phyloP scores from a whole-genome alignment of 2,888 invertebrate species.

The Apomyelois bistriatella region DNA sequence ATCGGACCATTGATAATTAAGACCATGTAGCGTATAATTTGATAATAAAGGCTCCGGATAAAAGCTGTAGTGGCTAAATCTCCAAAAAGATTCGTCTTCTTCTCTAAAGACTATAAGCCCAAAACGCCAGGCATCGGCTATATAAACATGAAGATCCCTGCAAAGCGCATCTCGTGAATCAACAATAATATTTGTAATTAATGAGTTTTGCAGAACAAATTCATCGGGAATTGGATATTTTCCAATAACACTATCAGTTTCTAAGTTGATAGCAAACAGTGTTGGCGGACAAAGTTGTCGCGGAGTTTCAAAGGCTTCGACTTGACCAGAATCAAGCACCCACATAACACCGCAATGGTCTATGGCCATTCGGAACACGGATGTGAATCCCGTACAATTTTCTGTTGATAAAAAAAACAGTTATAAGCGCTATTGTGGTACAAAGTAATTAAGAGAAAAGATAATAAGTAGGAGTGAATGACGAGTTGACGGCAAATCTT shows the following conservation, averaged over 20 bases:
- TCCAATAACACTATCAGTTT: constrained; percentile 81
- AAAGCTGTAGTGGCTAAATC: constrained; percentile 84
- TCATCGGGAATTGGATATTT: constrained; percentile 83
- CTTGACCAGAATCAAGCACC: constrained; percentile 89
- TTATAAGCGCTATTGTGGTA: too few relatives aligned
- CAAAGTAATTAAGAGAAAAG: too few relatives aligned
- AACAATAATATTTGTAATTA: constrained; percentile 84
- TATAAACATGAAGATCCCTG: constrained; percentile 82
- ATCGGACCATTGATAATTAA: constrained; percentile 91
- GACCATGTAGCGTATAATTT: constrained; percentile 86
- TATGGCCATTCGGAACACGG: constrained; percentile 87
- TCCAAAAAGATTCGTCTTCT: constrained; percentile 81
- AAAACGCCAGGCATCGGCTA: constrained; percentile 85
- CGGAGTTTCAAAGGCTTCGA: constrained; percentile 82
- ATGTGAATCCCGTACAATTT: constrained; percentile 83
- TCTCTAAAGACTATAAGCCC: constrained; percentile 82
- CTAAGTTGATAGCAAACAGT: constrained; percentile 85
- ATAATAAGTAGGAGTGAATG: too few relatives aligned
- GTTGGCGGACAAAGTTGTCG: constrained; percentile 87
- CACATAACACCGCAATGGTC: constrained; percentile 89
- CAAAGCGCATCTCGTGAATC: constrained; percentile 83
- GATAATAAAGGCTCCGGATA: constrained; percentile 86
- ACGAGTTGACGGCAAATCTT: too few relatives aligned
- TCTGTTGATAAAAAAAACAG: constrained; percentile 35
- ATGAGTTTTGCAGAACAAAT: constrained; percentile 83